Base-by-base conservation (phyloP, 1,140 invertebrate species). In the Aphidius ervi region DNA sequence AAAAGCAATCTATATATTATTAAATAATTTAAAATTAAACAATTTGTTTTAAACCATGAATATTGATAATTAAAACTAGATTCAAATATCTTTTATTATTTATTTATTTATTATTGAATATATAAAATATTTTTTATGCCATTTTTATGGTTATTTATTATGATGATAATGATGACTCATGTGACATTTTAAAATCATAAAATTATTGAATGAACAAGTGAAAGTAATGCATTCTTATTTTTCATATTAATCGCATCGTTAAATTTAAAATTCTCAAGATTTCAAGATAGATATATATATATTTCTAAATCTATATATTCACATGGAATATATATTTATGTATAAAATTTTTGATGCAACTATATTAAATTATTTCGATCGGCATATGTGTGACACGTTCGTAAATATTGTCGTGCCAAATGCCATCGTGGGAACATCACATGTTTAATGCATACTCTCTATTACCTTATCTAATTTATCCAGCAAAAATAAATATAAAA, bases 341-440 rank as follows among this genome's bases (percentile, higher is more conserved):
- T 3, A 31, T 31, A 31, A 3, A 3, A 31, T 31, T 56, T 10
- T 46, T 52, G 47, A 60, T 45, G 41, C 1, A 64, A 58, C 56
- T 45, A n/a, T 45, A n/a, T 49, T 49, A 9, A 46, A 54, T 40
- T 56, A 53, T 39, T 50, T 43, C 47, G 61, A 50, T 58, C 57
- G 54, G 53, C 55, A 65, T 61, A 31, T 31, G 23, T 31, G 63
- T 68, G 66, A 67, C 66, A 56, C 53, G 62, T 56, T 16, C 41
- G 65, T 63, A 65, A 64, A 65, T 68, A 31, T 67, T 62, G 56
- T 54, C 58, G 46, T 40, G 54, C 52, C 31, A 58, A 6, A 59
- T 41, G 47, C 41, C 39, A 37, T 66, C 76, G 77, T 77, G 75
- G 73, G 77, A 79, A 79, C 74, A 70, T 72, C 72, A 76, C 75